Evolutionary conservation across 1,140 invertebrate genomes (phyloP), one percentile per base, ranked within the genome.

Genomic region (Paramacrobiotus metropolitanus): DNA sequence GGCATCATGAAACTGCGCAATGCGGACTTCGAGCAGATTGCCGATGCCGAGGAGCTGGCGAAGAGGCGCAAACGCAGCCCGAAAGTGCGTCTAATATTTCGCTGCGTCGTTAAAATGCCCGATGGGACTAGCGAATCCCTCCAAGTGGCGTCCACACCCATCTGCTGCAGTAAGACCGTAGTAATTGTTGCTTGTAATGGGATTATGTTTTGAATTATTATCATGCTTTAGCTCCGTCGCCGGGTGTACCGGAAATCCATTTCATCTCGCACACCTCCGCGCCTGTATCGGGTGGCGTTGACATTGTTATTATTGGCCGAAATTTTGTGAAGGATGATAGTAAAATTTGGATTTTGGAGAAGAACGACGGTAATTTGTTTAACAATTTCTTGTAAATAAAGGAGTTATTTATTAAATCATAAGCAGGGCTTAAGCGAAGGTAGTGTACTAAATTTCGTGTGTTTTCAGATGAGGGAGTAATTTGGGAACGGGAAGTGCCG

Each of bases 201-300:
- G n/a, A n/a, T n/a, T n/a, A n/a, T n/a, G n/a, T n/a, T n/a, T n/a
- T n/a, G n/a, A n/a, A n/a, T n/a, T n/a, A n/a, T n/a, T n/a, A n/a
- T n/a, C n/a, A n/a, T n/a, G n/a, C n/a, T n/a, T n/a, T 61, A 76
- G 74, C 75, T 34, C 75, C 76, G 63, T 75, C 75, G 21, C 65
- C 74, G 40, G 75, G 75, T 29, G 69, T 70, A 59, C 75, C 75
- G 40, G 75, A 77, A 62, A 72, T 77, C 29, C 70, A 68, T 60
- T 71, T 73, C 61, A 72, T 74, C 67, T 76, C 74, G 48, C 61
- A 73, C 24, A 62, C 62, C n/a, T 65, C 67, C 44, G 65, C 63
- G 2, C 61, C 63, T 20, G 66, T 70, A 0, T 60, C 66, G 31
- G 75, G 75, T 2, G 71, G 70, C 28, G 63, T 67, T 21, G 72